phyloP scores from a whole-genome alignment of 2,113 vertebrate species.

The Coreoperca whiteheadi region DNA sequence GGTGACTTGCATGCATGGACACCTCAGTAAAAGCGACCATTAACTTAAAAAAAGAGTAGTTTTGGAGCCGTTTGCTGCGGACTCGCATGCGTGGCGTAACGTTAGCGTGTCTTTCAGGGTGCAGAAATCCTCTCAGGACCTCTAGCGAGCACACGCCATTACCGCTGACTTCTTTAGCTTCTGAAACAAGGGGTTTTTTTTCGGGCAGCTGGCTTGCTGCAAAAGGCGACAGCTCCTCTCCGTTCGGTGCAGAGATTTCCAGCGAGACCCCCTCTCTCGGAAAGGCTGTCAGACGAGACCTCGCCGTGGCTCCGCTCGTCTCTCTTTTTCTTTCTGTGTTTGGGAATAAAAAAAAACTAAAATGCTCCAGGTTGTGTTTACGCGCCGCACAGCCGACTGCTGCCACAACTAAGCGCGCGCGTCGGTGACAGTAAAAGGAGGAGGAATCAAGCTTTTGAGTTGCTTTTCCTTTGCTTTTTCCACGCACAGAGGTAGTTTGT shows the following conservation, averaged over 20 bases:
- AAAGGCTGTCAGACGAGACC: constrained; percentile 34
- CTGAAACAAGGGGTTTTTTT: background rate
- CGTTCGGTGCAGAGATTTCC: constrained; percentile 65
- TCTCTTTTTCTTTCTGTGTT: constrained; percentile 14
- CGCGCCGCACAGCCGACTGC: background rate
- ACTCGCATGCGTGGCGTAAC: constrained; percentile 70
- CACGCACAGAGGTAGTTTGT: constrained; percentile 75
- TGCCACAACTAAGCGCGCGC: background rate
- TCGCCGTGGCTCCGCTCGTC: constrained; percentile 39
- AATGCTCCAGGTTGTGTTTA: constrained; percentile 33
- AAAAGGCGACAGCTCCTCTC: constrained; percentile 16
- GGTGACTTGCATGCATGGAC: background rate
- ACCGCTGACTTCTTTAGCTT: background rate
- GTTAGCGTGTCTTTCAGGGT: constrained; percentile 46
- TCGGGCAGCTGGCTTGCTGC: background rate
- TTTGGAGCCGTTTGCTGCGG: constrained; percentile 29
- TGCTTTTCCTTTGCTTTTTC: constrained; percentile 23
- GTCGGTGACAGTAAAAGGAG: background rate
- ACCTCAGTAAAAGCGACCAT: background rate
- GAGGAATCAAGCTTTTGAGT: constrained; percentile 13
- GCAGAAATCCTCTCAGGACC: constrained; percentile 21
- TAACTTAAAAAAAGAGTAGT: constrained; percentile 35
- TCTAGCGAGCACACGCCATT: constrained; percentile 8
- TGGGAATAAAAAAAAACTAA: constrained; percentile 7
- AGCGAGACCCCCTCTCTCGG: constrained; percentile 29